Base-by-base conservation (phyloP, 2,113 vertebrate species). In the Upupa epops region DNA sequence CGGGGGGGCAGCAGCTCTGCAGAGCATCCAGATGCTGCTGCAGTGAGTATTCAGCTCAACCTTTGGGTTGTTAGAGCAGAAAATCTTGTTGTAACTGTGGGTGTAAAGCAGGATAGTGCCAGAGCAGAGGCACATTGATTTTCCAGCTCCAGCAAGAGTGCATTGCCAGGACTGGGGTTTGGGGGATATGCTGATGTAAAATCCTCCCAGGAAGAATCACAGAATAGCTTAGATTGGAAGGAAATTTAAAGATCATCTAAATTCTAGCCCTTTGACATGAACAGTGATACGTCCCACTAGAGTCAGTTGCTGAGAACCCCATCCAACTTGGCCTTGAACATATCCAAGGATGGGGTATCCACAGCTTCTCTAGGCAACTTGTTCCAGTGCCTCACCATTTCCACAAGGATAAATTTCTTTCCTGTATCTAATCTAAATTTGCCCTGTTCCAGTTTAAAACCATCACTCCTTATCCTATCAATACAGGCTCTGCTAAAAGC, bases 171-270 rank as follows among this genome's bases (percentile, higher is more conserved):
- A 60, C 8, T 17, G 18, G 37, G n/a, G 21, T 5, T 8, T 75
- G 34, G 7, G 11, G 17, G 49, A 59, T 0, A 0, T 72, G 45
- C 25, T 0, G 1, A 1, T 6, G 11, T 10, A 28, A 89, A 11
- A 66, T 6, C 5, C 12, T 37, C 9, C 29, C 29, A 26, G 36
- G 34, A 69, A 48, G 63, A n/a, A 65, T 65, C 63, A 65, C 19
- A n/a, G 61, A n/a, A 65, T 46, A 13, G 13, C 31, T 64, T 45
- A 8, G 5, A 13, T 36, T 65, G 40, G 29, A 45, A 65, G 40
- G 26, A 19, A 65, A 28, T 19, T 45, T 65, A 45, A 46, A 65
- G 28, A 31, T 45, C 29, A 65, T 21, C 19, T 65, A 45, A 42
- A 40, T n/a, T 46, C 20, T 17, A n/a, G n/a, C 19, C 19, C 13